These are phyloP conservation scores for Drosophila ustulata DNA, from an alignment of 2,888 invertebrate species.

Conservation along the genomic window DNA sequence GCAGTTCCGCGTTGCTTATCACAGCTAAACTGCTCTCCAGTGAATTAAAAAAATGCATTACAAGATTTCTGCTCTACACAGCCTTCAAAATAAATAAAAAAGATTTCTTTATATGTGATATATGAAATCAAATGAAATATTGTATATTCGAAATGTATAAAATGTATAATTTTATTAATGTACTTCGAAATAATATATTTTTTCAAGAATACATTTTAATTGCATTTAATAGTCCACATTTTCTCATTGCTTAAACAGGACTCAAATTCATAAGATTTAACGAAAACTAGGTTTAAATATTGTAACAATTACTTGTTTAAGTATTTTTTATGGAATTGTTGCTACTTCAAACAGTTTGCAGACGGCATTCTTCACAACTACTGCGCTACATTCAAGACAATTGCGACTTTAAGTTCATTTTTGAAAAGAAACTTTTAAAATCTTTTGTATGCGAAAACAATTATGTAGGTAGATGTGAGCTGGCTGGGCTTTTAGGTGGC, in stretches of 20 bases:
- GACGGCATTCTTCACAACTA: neutral
- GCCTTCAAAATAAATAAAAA: no score
- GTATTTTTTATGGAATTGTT: neutral
- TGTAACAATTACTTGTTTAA: neutral
- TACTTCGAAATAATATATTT: no score
- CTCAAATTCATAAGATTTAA: no score
- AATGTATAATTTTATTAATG: no score
- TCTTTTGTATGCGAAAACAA: slow-evolving; percentile 57
- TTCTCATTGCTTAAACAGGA: no score
- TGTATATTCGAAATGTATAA: no score
- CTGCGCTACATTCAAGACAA: slow-evolving; percentile 14
- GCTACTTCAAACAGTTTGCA: neutral
- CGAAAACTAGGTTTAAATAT: neutral
- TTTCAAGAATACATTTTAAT: no score
- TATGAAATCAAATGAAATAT: no score
- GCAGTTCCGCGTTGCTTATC: neutral
- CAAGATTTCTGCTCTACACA: no score
- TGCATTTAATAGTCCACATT: no score
- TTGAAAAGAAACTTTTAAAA: slow-evolving; percentile 32
- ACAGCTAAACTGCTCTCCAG: neutral
- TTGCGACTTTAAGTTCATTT: slow-evolving; percentile 28
- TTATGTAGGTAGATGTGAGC: slow-evolving; percentile 39
- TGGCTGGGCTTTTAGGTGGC: slow-evolving; percentile 51
- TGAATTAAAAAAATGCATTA: neutral
- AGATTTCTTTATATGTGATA: no score